Evolutionary conservation across 2,113 vertebrate genomes (phyloP), one percentile per base, ranked within the genome.

Genomic region (Gasterosteus aculeatus): DNA sequence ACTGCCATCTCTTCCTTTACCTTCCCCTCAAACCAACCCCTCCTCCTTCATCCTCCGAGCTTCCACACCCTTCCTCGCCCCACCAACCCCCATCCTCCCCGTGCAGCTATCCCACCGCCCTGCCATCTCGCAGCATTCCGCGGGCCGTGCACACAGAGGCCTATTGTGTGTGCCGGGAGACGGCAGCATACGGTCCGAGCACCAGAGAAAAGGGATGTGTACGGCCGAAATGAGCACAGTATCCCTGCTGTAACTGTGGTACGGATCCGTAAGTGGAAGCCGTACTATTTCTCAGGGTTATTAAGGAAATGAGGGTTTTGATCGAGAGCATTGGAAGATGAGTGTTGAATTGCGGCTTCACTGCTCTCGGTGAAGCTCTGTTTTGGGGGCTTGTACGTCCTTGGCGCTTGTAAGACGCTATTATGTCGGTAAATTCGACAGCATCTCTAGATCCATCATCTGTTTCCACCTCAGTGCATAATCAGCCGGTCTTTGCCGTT

Each of bases 51-150:
- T 89, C 90, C 86, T 80, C 72, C 5, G 0, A 60, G 70, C 87
- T 77, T 86, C 83, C 85, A 85, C 89, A 78, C 85, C 89, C 91
- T 87, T 87, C 87, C 88, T 92, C 82, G n/a, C 80, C 22, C 84
- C 91, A 92, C 84, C 91, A 89, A 91, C 91, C 93, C 92, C 94
- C 92, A 87, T 93, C 91, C 87, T 89, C 91, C 90, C 90, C 90
- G 78, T 75, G 76, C 81, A 91, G 91, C 91, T 90, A 93, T 93
- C 94, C 93, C 94, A 92, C 92, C 88, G 91, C 91, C 89, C 87
- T 92, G 93, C 93, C 92, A 94, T 92, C 93, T 94, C 90, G 72
- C 92, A 92, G 92, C 93, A 95, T 95, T 94, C 94, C 94, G 73
- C 84, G 78, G 92, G 83, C 85, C 90, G 75, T 87, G 88, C 92